Evolutionary conservation across 1,140 invertebrate species (phyloP).

Genomic region (Asobara japonica): DNA sequence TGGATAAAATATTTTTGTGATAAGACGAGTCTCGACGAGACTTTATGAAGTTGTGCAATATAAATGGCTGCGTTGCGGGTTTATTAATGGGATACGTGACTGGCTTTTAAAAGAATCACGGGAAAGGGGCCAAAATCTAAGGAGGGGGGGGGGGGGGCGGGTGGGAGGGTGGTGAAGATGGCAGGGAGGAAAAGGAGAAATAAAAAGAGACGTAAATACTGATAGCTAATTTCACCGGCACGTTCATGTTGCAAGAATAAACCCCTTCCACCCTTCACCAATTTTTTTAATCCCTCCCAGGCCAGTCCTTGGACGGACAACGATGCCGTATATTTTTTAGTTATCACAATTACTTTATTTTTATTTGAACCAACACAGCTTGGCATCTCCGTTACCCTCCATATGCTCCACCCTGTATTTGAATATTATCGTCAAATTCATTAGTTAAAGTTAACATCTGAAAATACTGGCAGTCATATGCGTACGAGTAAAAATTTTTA

Average conservation of each 20-base stretch:
- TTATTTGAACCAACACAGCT: background rate
- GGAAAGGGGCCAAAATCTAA: background rate
- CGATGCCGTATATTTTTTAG: background rate
- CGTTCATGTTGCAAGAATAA: background rate
- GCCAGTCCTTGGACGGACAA: background rate
- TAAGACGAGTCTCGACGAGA: conserved; percentile 36
- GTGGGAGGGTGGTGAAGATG: background rate
- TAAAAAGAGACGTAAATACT: conserved; percentile 12
- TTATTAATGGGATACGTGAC: conserved; percentile 44
- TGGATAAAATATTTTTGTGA: conserved; percentile 43
- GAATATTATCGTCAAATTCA: conserved; percentile 2
- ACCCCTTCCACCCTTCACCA: background rate
- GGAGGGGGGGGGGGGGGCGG: background rate
- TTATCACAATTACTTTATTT: background rate
- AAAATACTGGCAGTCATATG: conserved; percentile 12
- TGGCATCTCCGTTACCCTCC: background rate
- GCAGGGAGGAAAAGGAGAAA: background rate
- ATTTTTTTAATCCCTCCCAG: background rate
- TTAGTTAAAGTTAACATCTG: background rate
- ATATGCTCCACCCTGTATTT: background rate
- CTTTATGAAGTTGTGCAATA: conserved; percentile 42
- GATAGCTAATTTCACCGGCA: background rate
- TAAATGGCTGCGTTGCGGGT: conserved; percentile 42
- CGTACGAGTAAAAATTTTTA: conserved; percentile 31
- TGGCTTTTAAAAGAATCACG: conserved; percentile 22